Base-by-base conservation (phyloP, 2,797 vertebrate genomes). In the Falco columbarius region DNA sequence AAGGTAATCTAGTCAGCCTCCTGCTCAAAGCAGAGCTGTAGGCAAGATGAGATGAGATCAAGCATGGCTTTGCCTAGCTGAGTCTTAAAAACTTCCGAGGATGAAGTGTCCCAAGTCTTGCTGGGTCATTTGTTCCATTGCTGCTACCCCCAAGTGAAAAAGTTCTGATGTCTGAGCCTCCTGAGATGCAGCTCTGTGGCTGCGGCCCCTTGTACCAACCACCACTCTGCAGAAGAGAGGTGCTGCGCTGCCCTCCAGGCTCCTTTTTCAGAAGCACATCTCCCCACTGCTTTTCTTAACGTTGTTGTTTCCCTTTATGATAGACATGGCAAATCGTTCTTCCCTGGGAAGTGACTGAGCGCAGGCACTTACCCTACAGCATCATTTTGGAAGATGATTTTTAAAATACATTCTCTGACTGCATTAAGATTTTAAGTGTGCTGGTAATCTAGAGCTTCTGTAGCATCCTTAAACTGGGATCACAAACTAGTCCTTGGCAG, bases 1-100 rank as follows among this genome's bases (percentile, higher is more conserved):
- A 26, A 76, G 15, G 59, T 54, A 54, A 62, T 29, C n/a, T 61
- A 30, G 65, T 18, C 70, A 54, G 6, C 21, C 15, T 40, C 15
- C 65, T 5, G 7, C 87, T 93, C 68, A 23, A 26, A 55, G 46
- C 19, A 14, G 79, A 76, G 74, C 74, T 81, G 30, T 62, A 58
- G 47, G 20, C 54, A 72, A 47, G 38, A 10, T 0, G 0, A 49
- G 38, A 12, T 0, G 0, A 49, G 34, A 22, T 36, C 47, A 34
- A 58, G 42, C 18, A 7, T 38, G 34, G 32, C 49, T 88, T 81
- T 77, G 16, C 32, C 24, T 58, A 59, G 42, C 7, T 44, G 42
- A 44, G 42, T 44, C 42, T 18, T 44, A 44, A 44, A 44, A 44
- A 44, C 42, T 24, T 84, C 22, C 30, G 30, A 63, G n/a, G 9